Evolutionary conservation across 1,140 invertebrate species (phyloP).

Genomic region (Dinothrombium tinctorium): DNA sequence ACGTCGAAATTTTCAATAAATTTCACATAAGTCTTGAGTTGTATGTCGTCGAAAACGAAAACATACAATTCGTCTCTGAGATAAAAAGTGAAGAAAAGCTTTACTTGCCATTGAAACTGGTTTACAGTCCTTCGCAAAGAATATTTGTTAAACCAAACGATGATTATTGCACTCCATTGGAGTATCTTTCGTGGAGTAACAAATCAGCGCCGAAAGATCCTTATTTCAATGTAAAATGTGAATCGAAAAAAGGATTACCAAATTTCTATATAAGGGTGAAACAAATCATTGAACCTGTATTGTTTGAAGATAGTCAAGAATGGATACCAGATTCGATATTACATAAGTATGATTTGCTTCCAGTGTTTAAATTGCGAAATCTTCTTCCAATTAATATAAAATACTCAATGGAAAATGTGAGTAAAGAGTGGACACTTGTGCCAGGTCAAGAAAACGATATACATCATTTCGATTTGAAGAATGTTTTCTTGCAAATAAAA

Average conservation of each 20-base stretch:
- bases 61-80: not conserved
- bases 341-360: conserved; percentile 64
- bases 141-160: conserved; percentile 1
- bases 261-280: conserved; percentile 16
- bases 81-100: not conserved
- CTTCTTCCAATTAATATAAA: conserved; percentile 55
- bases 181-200: not conserved
- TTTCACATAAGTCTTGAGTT: conserved; percentile 49
- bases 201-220: not conserved
- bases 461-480: conserved; percentile 30
- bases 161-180: not conserved
- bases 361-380: conserved; percentile 68
- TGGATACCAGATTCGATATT: conserved; percentile 43
- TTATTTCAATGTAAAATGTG: not conserved
- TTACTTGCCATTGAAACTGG: not conserved
- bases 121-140: not conserved
- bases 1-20: conserved; percentile 30
- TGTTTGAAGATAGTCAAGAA: conserved; percentile 45
- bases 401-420: conserved; percentile 19
- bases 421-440: conserved; percentile 23
- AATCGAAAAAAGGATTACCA: not conserved
- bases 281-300: conserved; percentile 59
- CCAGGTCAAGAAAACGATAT: conserved; percentile 42
- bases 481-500: conserved; percentile 29
- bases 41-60: conserved; percentile 24